Base-by-base conservation (phyloP, 2,797 vertebrate species). In the Poliocrania exsul region DNA sequence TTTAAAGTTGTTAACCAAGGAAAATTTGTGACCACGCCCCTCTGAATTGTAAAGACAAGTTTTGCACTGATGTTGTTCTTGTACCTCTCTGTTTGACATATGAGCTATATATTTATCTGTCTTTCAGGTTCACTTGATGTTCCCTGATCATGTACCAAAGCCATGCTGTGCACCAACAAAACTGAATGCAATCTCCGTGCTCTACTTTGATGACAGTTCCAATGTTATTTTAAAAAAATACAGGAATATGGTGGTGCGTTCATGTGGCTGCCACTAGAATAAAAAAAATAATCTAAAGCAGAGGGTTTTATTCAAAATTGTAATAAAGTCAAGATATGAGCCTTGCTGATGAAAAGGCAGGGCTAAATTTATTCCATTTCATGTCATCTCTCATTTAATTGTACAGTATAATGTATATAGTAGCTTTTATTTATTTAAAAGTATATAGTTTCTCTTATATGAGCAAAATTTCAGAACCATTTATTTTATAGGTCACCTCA, bases 151-250 rank as follows among this genome's bases (percentile, higher is more conserved):
- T 16, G 99, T 99, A 97, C 99, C 99, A 97, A 99, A 99, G 97
- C 99, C 99, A 26, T 99, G 99, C 96, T 99, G 99, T 86, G 99
- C 99, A 84, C 99, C 99, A 53, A 99, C 99, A 95, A 99, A 99
- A 96, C 98, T 99, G 97, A 99, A 99, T 4, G 99, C 99, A 80
- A 99, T 99, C 97, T 99, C 99, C 47, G 99, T 99, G 64, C 98
- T 99, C 78, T 99, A 99, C 97, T 99, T 99, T 97, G 99, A 99
- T 90, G 99, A 99, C 97, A 99, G 99, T 96, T 99, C 99, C 90
- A 99, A 99, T 42, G 99, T 99, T 88, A 99, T 99, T 97, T 98
- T 99, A 97, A 99, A 99, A 98, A 99, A 99, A 97, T 99, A 99
- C 93, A 99, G 99, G 96, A 99, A 99, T 96, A 99, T 99, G 99